These are phyloP conservation scores for Atrichornis clamosus DNA, from an alignment of 2,113 vertebrate genomes.

Conservation along the genomic window DNA sequence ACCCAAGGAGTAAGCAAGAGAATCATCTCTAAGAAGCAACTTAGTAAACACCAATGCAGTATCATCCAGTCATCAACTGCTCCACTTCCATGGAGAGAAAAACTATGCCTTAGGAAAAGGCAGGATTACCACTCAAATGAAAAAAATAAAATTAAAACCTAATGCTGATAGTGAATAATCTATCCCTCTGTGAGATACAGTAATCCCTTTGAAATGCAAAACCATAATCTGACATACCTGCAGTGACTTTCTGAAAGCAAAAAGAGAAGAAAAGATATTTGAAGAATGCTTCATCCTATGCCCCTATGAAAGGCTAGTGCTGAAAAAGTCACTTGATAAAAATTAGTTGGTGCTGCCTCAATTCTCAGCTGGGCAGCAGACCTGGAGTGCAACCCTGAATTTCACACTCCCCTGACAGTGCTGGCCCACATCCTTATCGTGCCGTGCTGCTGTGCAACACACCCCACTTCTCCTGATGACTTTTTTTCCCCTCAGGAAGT, in stretches of 20 bases:
- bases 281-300: rapidly evolving
- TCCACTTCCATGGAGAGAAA: neutral
- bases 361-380: neutral
- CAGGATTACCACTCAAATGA: neutral
- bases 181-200: neutral
- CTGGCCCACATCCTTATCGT: neutral
- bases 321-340: neutral
- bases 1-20: neutral
- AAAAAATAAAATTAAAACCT: neutral
- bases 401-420: neutral
- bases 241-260: neutral
- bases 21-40: neutral
- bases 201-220: neutral
- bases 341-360: neutral
- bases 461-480: rapidly evolving
- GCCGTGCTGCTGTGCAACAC: neutral
- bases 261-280: neutral
- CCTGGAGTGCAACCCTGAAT: neutral
- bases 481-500: neutral
- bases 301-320: neutral
- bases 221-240: neutral
- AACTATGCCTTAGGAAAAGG: neutral
- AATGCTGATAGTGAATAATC: neutral
- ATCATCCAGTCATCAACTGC: neutral
- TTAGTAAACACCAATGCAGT: neutral